Evolutionary conservation across 2,113 vertebrate species (phyloP).

Genomic region (Morone chrysops): DNA sequence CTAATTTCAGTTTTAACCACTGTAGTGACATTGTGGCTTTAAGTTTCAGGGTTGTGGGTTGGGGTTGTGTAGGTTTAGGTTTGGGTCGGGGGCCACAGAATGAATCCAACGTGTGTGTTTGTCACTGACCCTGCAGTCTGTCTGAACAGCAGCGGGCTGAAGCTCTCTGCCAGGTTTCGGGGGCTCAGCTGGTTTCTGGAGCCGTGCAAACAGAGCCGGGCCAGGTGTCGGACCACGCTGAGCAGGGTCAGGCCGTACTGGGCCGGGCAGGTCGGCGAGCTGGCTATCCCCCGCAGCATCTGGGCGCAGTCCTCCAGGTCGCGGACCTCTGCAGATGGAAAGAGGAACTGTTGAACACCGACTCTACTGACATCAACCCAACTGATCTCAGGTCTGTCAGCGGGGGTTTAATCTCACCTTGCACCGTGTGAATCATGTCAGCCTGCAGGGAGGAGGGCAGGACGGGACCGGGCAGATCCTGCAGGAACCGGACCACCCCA

Average conservation of each 20-base stretch:
- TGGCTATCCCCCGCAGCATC: constrained; percentile 89
- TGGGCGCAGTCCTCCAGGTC: constrained; percentile 91
- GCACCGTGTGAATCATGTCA: constrained; percentile 90
- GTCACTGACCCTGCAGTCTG: constrained; percentile 85
- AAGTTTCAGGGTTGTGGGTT: too few relatives aligned
- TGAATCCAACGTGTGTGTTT: neutral
- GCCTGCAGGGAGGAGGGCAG: constrained; percentile 89
- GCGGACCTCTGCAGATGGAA: constrained; percentile 85
- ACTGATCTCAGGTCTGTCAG: too few relatives aligned
- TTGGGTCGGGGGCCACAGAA: too few relatives aligned
- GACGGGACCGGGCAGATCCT: constrained; percentile 93
- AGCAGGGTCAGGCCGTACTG: constrained; percentile 95
- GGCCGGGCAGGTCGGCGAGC: constrained; percentile 88
- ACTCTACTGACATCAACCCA: neutral
- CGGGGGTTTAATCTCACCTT: constrained; percentile 81
- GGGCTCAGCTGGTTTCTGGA: constrained; percentile 90
- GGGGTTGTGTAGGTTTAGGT: too few relatives aligned
- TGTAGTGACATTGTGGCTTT: too few relatives aligned
- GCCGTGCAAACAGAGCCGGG: constrained; percentile 88
- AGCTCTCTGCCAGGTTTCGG: constrained; percentile 89
- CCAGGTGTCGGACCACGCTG: constrained; percentile 93
- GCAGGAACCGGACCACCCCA: constrained; percentile 90
- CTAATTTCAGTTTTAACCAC: too few relatives aligned
- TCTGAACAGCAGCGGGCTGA: constrained; percentile 92
- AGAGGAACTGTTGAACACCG: neutral